A percentile compares a stretch with the other conserved stretches of the same genome.
phyloP scores from a whole-genome alignment of 2,888 invertebrate species.

The Plagodis pulveraria region DNA sequence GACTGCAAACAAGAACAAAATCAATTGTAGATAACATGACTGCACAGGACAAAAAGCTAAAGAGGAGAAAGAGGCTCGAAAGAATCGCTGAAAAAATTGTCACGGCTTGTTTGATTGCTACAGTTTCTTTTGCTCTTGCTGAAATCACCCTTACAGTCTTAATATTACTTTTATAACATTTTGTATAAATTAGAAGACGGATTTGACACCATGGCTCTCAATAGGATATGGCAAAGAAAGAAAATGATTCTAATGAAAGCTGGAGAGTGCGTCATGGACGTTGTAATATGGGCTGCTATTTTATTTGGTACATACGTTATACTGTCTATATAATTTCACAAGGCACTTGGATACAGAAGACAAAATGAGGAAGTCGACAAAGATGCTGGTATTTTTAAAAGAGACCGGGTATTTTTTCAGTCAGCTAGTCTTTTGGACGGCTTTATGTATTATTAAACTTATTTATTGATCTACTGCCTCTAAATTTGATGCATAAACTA shows the following conservation, averaged over 20 bases:
- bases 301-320: conserved; percentile 58
- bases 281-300: conserved; percentile 54
- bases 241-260: conserved; percentile 45
- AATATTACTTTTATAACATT: conserved; percentile 51
- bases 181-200: not conserved
- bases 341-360: not conserved
- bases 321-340: conserved; percentile 37
- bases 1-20: not conserved
- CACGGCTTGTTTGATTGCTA: conserved; percentile 58
- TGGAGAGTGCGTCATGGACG: conserved; percentile 45
- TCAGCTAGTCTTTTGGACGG: not conserved
- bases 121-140: conserved; percentile 62
- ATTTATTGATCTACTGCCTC: not conserved
- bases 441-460: not conserved
- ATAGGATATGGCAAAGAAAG: conserved; percentile 51
- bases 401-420: not conserved
- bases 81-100: conserved; percentile 57
- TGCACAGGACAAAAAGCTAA: conserved; percentile 51
- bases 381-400: not conserved
- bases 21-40: conserved; percentile 43
- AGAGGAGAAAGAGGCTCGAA: conserved; percentile 48
- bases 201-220: conserved; percentile 47
- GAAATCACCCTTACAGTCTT: conserved; percentile 63
- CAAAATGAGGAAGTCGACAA: not conserved
- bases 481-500: no score